These are phyloP conservation scores for Marmota flaviventris DNA, from an alignment of 2,113 vertebrate species.

Conservation along the genomic window DNA sequence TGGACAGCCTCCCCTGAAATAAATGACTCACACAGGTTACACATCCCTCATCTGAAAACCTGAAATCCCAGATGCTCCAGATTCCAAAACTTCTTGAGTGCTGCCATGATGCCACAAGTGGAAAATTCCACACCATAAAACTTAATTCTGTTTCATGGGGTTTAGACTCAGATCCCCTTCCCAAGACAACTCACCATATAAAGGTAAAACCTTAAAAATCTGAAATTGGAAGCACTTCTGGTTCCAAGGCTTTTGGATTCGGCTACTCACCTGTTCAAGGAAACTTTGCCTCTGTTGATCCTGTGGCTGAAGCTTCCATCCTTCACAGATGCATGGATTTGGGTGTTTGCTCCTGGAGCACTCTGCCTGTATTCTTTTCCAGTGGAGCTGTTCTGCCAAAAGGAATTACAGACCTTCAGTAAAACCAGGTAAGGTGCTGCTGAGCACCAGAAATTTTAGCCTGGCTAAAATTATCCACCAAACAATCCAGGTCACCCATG, in stretches of 20 bases:
- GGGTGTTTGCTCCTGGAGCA: not conserved
- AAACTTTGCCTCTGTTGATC: not conserved
- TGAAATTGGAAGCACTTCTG: not conserved
- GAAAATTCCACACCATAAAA: not conserved
- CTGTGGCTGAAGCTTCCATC: not conserved
- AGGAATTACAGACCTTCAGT: not conserved
- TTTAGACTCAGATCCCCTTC: not conserved
- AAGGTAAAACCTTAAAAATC: not conserved
- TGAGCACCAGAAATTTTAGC: not conserved
- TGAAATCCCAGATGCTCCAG: not conserved
- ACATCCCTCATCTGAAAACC: not conserved
- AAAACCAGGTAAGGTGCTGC: not conserved
- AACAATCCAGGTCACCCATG: not conserved
- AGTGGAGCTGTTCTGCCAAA: not conserved
- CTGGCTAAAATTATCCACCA: not conserved
- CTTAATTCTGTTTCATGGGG: not conserved
- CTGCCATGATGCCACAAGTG: not conserved
- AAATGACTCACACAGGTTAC: not conserved
- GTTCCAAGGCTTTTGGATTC: not conserved
- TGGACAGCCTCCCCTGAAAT: not conserved
- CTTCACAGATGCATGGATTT: conserved; percentile 2
- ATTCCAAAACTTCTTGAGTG: not conserved
- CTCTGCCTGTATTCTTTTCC: not conserved
- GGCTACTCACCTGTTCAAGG: not conserved
- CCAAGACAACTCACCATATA: not conserved